Percentiles rank a stretch among this genome's conserved stretches.
phyloP scores from a whole-genome alignment of 2,113 vertebrate species.

The Tragulus kanchil region DNA sequence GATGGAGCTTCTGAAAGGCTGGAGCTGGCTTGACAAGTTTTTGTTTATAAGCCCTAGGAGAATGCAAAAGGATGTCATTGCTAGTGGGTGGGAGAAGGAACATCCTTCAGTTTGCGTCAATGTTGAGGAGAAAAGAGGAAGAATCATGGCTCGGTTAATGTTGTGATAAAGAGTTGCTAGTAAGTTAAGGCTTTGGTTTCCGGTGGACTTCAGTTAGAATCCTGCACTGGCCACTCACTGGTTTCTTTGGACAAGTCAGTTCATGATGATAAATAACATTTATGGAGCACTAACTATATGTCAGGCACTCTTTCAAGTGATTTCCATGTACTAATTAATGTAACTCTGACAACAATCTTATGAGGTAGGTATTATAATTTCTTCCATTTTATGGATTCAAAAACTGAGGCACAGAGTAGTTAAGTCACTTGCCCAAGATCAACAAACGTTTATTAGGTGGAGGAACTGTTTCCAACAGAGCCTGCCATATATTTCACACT shows the following conservation, averaged over 20 bases:
- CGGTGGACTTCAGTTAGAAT: neutral
- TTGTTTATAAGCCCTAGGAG: neutral
- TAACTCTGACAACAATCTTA: neutral
- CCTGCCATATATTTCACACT: neutral
- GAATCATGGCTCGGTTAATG: neutral
- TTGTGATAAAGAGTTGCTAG: neutral
- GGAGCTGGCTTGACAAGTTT: neutral
- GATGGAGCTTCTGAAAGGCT: neutral
- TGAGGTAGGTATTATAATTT: neutral
- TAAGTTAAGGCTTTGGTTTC: neutral
- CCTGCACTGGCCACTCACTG: neutral
- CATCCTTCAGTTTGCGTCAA: neutral
- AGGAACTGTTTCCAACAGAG: neutral
- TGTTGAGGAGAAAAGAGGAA: neutral
- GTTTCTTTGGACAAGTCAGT: neutral
- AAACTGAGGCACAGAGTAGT: conserved; percentile 3
- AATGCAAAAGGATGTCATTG: neutral
- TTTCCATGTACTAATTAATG: neutral
- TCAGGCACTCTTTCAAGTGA: neutral
- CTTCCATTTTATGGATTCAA: conserved; percentile 4
- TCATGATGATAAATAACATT: neutral
- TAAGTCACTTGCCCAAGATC: neutral
- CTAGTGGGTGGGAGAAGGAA: neutral
- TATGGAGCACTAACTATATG: neutral
- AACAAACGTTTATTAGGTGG: neutral